Evolutionary conservation across 2,797 vertebrate species (phyloP).

Genomic region (Peromyscus melanophrys): DNA sequence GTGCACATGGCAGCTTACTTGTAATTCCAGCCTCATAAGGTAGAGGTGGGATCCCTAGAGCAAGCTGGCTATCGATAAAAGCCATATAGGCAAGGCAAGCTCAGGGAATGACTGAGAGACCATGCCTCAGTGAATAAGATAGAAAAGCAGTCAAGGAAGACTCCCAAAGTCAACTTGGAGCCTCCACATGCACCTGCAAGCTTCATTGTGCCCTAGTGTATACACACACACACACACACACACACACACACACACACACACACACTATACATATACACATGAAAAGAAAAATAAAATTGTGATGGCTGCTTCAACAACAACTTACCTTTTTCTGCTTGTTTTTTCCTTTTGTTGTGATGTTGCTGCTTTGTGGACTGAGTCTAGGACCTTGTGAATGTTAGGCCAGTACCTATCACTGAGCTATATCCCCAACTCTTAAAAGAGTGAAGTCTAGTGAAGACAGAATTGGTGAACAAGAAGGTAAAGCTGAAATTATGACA

Average conservation of each 20-base stretch:
- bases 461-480: conserved; percentile 11
- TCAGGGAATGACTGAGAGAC: neutral
- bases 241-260: neutral
- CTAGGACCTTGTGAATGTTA: neutral
- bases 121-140: neutral
- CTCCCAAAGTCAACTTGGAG: neutral
- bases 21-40: neutral
- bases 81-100: neutral
- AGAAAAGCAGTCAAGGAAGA: neutral
- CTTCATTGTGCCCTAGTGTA: neutral
- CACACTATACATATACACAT: neutral
- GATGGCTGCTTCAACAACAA: neutral
- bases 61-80: neutral
- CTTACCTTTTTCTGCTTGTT: neutral
- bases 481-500: conserved; percentile 36
- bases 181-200: neutral
- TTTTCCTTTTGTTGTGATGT: neutral
- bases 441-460: neutral
- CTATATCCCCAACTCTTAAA: neutral
- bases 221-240: neutral
- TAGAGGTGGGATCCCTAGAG: neutral
- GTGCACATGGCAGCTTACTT: neutral
- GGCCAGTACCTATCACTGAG: neutral
- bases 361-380: neutral
- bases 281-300: neutral